phyloP scores from a whole-genome alignment of 30 jellyfish, hydroid and myxozoan genomes.

The Hydractinia symbiolongicarpus region DNA sequence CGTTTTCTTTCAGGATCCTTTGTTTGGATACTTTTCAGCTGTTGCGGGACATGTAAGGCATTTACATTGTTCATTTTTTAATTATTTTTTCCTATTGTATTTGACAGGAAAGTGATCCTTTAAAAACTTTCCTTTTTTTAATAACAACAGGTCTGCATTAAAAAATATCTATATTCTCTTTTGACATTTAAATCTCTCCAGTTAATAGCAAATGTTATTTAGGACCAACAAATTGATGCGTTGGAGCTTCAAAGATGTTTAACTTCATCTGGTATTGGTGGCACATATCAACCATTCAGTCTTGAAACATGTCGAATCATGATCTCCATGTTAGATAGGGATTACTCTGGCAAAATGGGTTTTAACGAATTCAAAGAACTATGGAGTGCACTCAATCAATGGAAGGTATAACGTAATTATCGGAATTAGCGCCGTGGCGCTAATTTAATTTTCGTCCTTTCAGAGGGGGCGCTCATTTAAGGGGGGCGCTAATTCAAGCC shows the following conservation, averaged over 20 bases:
- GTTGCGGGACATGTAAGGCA: constrained; percentile 96
- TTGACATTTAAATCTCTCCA: not conserved
- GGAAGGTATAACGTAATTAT: too few relatives aligned
- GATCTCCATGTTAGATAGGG: constrained; percentile 94
- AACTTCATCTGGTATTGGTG: constrained; percentile 95
- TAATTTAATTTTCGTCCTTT: too few relatives aligned
- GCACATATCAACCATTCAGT: constrained; percentile 84
- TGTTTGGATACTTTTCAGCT: constrained; percentile 74
- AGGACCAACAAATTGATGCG: constrained; percentile 94
- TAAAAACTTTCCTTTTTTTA: not conserved
- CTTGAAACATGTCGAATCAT: constrained; percentile 84
- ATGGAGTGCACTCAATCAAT: constrained; percentile 88
- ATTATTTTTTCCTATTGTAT: not conserved
- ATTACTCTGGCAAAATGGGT: constrained; percentile 98
- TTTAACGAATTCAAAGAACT: constrained; percentile 94
- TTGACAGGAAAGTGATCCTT: not conserved
- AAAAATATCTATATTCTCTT: not conserved
- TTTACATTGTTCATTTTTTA: not conserved
- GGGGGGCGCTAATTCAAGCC: too few relatives aligned
- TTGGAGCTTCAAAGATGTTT: constrained; percentile 85
- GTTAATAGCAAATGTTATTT: not conserved
- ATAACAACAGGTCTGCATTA: not conserved
- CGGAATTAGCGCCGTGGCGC: too few relatives aligned
- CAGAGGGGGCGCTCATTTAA: too few relatives aligned
- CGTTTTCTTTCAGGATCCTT: constrained; percentile 55